phyloP scores from a whole-genome alignment of 2,797 vertebrate species.

The Cebuella pygmaea region DNA sequence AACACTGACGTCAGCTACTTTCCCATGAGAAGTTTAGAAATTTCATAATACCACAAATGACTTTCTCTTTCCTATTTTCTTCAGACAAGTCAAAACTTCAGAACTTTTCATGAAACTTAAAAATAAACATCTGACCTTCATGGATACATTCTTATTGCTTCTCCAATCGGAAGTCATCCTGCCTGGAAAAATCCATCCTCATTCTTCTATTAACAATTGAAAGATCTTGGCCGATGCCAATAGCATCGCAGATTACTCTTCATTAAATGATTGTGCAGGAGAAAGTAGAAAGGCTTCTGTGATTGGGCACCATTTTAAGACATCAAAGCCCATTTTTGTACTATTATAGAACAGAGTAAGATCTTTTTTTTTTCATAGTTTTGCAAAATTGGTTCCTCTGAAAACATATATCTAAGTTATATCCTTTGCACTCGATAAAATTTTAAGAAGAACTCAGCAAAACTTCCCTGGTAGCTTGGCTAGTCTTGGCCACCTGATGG shows the following conservation, averaged over 20 bases:
- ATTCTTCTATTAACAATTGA: constrained; percentile 7
- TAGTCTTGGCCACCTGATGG: neutral
- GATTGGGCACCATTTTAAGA: neutral
- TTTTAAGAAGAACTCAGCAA: constrained; percentile 30
- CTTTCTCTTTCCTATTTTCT: constrained; percentile 63
- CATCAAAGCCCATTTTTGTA: neutral
- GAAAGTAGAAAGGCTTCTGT: neutral
- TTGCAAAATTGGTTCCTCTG: neutral
- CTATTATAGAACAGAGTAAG: neutral
- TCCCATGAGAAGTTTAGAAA: constrained; percentile 71
- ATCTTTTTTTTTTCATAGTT: neutral
- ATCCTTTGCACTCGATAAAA: neutral
- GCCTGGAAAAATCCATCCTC: constrained; percentile 32
- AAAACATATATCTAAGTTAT: neutral
- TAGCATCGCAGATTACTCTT: neutral
- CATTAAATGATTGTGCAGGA: neutral
- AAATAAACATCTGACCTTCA: constrained; percentile 61
- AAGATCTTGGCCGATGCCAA: constrained; percentile 3
- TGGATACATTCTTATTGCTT: constrained; percentile 21
- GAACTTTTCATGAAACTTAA: constrained; percentile 51
- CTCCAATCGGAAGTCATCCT: constrained; percentile 25
- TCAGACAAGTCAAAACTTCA: constrained; percentile 52
- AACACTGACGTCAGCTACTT: constrained; percentile 54
- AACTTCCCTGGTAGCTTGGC: neutral
- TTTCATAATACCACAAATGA: constrained; percentile 32